Base-by-base conservation (phyloP, 2,888 invertebrate genomes). In the Luffia ferchaultella region DNA sequence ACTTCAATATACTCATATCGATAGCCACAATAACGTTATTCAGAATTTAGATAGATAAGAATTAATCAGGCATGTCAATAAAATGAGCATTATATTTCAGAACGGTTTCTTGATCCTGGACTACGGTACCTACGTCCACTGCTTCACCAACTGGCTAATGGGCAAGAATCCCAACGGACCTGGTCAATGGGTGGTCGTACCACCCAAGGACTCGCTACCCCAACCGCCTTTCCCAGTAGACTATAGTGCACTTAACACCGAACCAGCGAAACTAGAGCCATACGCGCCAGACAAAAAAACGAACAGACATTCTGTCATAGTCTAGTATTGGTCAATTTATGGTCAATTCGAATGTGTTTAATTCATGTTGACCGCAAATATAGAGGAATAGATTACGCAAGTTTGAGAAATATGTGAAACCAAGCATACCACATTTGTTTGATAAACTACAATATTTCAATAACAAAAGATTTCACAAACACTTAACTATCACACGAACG, bases 81-180 rank as follows among this genome's bases (percentile, higher is more conserved):
- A 30, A 7, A 30, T 12, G 30, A 30, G 30, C 30, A 7, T 30
- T 30, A 30, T 30, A 30, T 30, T 30, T 30, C 80, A 92, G 91
- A 90, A 90, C 65, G 89, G 89, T 53, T 90, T 89, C 63, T 85
- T 89, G 58, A 86, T 86, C 55, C 73, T 92, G 51, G 87, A 87
- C 63, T 90, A 88, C 72, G 82, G 85, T 20, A 87, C 89, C n/a
- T 92, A 87, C 76, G 87, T 89, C 53, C 85, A 90, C 61, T 89
- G 89, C 67, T 92, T 90, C 69, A 88, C 90, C 45, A 92, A 92
- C 70, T 92, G 90, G 85, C 76, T 92, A 56, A 85, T 91, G 69
- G 91, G 90, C 2, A 87, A 90, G 64, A 88, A 89, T 60, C 91
- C 91, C 2, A 91, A 91, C 64, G 91, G 91, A 0, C 90, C 91